Base-by-base conservation (phyloP, 2,888 invertebrate genomes). In the Maniola hyperantus region DNA sequence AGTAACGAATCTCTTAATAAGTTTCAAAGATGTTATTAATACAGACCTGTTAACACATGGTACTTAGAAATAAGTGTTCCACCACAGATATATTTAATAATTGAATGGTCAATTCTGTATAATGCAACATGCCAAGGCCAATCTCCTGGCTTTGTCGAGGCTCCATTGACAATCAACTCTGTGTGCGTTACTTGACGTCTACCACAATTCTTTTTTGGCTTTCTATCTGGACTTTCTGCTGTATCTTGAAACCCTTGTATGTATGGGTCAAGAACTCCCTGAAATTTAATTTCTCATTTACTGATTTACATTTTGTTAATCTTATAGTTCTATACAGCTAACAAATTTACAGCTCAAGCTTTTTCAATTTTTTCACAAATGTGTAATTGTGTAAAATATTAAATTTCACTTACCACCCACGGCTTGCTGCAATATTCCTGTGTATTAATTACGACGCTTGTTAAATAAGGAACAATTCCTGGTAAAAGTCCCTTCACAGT, bases 121-220 rank as follows among this genome's bases (percentile, higher is more conserved):
- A 89, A 60, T 0, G 87, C 88, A 0, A 76, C 83, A 72, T 89
- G 89, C 88, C 88, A 89, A 0, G 89, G 88, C 87, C 86, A 89
- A 63, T 88, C 87, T 5, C 88, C 87, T 6, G 84, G 78, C 36
- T 82, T 81, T 0, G 85, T 82, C 0, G 77, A 72, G 15, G 72
- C 69, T 0, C 86, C 88, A 50, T 79, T 78, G 0, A 84, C 83
- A 53, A 88, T 85, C 5, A 88, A 74, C 51, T 78, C 82, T 0
- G 82, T 82, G 36, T 82, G 80, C 0, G 71, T 64, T 0, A 85
- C 74, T 63, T 82, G 76, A 0, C 81, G 77, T 70, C 81, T 76
- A 0, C 87, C 87, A 65, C 87, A 87, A 0, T 71, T 71, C 1
- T 69, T 67, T 26, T 75, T 74, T 4, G 75, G 74, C 5, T 67